Percentiles rank a stretch among this genome's conserved stretches.
Conservation (phyloP, 2,888 invertebrate species). For the Himalopsyche kuldschensis region DNA sequence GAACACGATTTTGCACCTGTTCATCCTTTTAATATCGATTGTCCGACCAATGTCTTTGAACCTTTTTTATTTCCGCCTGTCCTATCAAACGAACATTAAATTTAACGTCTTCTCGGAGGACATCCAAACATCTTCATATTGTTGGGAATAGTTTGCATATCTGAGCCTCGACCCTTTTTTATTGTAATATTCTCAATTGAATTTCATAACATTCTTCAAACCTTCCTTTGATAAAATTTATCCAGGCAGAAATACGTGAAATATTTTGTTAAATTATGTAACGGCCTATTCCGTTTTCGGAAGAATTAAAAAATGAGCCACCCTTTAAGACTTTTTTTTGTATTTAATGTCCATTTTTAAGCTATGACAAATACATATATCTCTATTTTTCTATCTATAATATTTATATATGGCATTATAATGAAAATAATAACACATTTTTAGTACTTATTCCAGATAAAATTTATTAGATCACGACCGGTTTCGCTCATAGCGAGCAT, state of each 20-base stretch:
- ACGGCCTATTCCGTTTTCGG: background rate
- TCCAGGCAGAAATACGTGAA: background rate
- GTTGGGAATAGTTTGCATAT: background rate
- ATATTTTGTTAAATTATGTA: background rate
- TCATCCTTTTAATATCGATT: background rate
- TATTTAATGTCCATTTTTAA: too few relatives aligned
- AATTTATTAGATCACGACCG: too few relatives aligned
- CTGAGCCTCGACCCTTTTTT: background rate
- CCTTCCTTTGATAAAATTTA: background rate
- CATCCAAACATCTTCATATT: background rate
- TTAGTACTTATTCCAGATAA: too few relatives aligned
- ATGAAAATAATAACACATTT: too few relatives aligned
- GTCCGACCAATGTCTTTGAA: background rate
- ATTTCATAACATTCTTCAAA: background rate
- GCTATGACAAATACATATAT: too few relatives aligned
- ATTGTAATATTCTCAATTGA: background rate
- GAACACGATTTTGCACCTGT: background rate
- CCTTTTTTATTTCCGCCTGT: background rate
- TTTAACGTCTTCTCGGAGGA: background rate
- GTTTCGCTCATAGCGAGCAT: too few relatives aligned
- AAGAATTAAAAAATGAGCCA: too few relatives aligned
- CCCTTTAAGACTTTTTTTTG: too few relatives aligned
- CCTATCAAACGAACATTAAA: background rate
- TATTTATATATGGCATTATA: too few relatives aligned
- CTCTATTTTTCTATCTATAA: too few relatives aligned